Conservation (phyloP, 2,888 invertebrate species). For the Drosophila pseudotalamancana region DNA sequence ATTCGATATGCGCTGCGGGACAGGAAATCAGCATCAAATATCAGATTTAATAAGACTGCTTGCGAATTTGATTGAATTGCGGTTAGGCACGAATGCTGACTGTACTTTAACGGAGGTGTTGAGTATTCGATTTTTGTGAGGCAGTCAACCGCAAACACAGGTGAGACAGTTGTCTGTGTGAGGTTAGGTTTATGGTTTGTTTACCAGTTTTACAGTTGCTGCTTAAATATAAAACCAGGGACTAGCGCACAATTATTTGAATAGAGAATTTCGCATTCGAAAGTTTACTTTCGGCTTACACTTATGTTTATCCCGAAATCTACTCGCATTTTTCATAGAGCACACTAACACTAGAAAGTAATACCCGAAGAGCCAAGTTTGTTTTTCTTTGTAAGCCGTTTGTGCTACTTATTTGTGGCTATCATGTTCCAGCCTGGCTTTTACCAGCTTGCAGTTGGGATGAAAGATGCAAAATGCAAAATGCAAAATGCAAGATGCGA, state of each 20-base stretch:
- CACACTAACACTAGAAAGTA: constrained; percentile 64
- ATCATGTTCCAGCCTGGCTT: constrained; percentile 47
- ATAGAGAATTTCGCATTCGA: constrained; percentile 25
- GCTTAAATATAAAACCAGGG: constrained; percentile 15
- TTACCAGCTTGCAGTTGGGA: constrained; percentile 14
- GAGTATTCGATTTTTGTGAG: constrained; percentile 15
- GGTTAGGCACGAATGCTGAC: constrained; percentile 29
- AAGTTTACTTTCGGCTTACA: constrained; percentile 21
- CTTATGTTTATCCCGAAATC: constrained; percentile 51
- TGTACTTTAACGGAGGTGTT: constrained; percentile 27
- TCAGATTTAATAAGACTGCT: constrained; percentile 49
- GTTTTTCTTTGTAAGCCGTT: constrained; percentile 13
- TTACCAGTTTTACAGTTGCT: constrained; percentile 16
- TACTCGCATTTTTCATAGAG: constrained; percentile 69
- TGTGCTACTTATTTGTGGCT: constrained; percentile 54
- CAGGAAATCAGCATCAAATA: constrained; percentile 62
- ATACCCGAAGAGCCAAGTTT: constrained; percentile 6
- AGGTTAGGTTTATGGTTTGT: constrained; percentile 23
- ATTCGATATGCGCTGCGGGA: constrained; percentile 62
- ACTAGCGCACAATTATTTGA: background rate
- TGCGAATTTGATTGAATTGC: constrained; percentile 45
- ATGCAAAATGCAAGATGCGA: too few relatives aligned
- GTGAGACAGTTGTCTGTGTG: constrained; percentile 7
- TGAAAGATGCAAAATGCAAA: constrained; percentile 46
- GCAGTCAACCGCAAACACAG: constrained; percentile 39